A percentile compares a stretch with the other conserved stretches of the same genome.
Conservation (phyloP, 92 coral and sea anemone species). For the Palythoa grandiflora region DNA sequence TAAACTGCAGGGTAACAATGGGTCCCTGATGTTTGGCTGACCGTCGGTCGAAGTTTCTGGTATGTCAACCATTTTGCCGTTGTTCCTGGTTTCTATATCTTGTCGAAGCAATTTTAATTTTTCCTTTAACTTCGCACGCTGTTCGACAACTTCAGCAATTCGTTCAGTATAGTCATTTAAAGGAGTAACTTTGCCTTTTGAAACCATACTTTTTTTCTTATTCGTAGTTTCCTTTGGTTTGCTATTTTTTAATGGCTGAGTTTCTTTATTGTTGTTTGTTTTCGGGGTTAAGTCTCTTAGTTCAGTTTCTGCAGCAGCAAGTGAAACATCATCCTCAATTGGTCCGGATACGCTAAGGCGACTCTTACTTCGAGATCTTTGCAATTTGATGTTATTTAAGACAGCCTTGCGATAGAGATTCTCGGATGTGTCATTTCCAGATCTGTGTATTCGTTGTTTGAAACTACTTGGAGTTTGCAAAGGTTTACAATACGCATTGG, state of each 20-base stretch:
- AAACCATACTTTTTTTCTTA: too few species aligned
- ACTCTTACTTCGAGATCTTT: constrained; percentile 45
- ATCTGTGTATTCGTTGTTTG: constrained; percentile 39
- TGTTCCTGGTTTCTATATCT: constrained; percentile 33
- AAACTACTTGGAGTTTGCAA: neutral
- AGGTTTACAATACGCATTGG: neutral
- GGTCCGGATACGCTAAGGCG: constrained; percentile 14
- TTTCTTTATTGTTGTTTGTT: neutral
- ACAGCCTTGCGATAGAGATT: constrained; percentile 73
- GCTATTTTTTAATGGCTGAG: neutral
- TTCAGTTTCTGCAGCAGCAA: neutral
- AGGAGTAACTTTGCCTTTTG: constrained; percentile 43
- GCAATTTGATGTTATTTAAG: constrained; percentile 69
- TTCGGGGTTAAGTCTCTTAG: neutral
- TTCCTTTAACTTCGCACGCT: constrained; percentile 71
- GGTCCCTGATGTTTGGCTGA: neutral
- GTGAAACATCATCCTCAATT: constrained; percentile 42
- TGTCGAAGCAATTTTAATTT: constrained; percentile 53
- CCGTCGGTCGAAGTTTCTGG: neutral
- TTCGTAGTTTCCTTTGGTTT: neutral
- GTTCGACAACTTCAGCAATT: constrained; percentile 62
- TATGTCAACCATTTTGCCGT: neutral
- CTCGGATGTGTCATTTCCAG: constrained; percentile 47
- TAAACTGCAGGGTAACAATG: neutral
- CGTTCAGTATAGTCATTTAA: constrained; percentile 66